Conservation (phyloP, 2,797 vertebrate genomes). For the Syncerus caffer region DNA sequence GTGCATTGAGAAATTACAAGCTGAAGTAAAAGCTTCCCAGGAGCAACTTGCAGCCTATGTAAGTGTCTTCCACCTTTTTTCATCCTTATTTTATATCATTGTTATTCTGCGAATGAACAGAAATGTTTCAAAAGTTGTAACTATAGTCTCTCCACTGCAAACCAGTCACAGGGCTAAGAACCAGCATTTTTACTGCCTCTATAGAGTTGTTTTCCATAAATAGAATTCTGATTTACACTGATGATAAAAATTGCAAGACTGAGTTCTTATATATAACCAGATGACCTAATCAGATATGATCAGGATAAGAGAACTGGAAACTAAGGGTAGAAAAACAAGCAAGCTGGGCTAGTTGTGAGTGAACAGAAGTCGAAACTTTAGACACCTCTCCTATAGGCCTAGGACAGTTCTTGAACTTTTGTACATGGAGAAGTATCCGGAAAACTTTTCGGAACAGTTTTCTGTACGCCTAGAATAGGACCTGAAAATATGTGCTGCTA, state of each 20-base stretch:
- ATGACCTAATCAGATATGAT: not conserved
- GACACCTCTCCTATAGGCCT: not conserved
- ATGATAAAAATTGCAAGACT: not conserved
- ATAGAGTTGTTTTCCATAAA: not conserved
- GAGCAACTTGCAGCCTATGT: conserved; percentile 23
- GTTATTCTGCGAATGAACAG: not conserved
- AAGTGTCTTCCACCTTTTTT: not conserved
- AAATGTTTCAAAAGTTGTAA: not conserved
- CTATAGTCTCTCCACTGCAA: not conserved
- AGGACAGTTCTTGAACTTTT: not conserved
- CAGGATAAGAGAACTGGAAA: not conserved
- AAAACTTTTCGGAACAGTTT: not conserved
- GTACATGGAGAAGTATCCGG: not conserved
- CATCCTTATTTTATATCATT: not conserved
- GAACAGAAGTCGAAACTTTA: not conserved
- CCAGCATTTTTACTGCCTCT: not conserved
- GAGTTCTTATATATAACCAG: not conserved
- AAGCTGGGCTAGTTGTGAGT: not conserved
- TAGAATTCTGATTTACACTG: not conserved
- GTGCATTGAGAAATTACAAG: conserved; percentile 42
- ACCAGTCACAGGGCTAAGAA: not conserved
- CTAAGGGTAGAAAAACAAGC: not conserved
- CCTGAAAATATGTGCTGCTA: not conserved
- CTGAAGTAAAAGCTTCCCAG: conserved; percentile 37
- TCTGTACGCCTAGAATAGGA: not conserved